Base-by-base conservation (phyloP, 2,888 invertebrate genomes). In the Drosophila vallismaia region DNA sequence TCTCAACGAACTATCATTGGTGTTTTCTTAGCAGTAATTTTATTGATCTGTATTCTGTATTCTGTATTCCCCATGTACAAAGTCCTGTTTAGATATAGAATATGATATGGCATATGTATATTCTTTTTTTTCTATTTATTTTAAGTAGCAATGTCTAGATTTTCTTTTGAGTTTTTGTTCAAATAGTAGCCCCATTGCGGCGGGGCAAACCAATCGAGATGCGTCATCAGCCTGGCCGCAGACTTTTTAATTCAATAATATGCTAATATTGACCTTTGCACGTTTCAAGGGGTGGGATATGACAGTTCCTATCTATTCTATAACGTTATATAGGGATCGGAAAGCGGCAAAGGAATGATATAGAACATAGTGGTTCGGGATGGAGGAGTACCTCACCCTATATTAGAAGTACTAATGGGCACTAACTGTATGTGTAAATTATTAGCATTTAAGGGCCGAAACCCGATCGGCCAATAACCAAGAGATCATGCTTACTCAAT, bases 401-500 rank as follows among this genome's bases (percentile, higher is more conserved):
- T 8, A 19, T 28, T 48, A 10, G 33, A 49, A 10, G 12, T 29
- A 55, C 51, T 28, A 67, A 58, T 58, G 40, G 52, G 58, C 52
- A 64, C 63, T 58, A 69, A 60, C 49, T 73, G 45, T 57, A 45
- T 57, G 46, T 71, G 50, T 52, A 71, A 45, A 57, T 42, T 60
- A 52, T 26, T 58, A 64, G 63, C 46, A 28, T 51, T 19, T 64
- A 64, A 63, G 53, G 52, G 63, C 45, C 19, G 24, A 19, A 14
- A n/a, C 12, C 24, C 40, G 52, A 42, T 4, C 33, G 33, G 40
- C 42, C 31, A 57, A 63, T 64, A 64, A 64, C 63, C 38, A 40
- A 63, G 14, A 44, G 50, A 51, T 73, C 63, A 79, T 64, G 79
- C 74, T 79, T 70, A 57, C 52, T 57, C 77, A 73, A 72, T 64